phyloP scores from a whole-genome alignment of 1,140 invertebrate species.

The Papilio xuthus region DNA sequence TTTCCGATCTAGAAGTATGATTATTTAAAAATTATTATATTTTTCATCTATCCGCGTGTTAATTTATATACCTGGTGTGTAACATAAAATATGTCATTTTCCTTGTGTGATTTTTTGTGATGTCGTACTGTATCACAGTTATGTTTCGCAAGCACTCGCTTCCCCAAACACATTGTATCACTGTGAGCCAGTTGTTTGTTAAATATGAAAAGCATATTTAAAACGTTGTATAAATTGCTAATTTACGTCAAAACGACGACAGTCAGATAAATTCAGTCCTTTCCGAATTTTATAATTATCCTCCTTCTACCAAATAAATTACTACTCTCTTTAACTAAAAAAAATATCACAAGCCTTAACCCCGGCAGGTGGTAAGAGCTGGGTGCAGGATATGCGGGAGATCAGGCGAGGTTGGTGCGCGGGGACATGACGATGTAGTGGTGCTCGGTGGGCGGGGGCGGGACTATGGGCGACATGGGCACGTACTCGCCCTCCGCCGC shows the following conservation, averaged over 20 bases:
- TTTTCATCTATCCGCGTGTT: too few relatives aligned
- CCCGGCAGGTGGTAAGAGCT: not conserved
- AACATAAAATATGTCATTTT: not conserved
- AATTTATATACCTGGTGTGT: not conserved
- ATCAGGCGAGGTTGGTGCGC: constrained; percentile 60
- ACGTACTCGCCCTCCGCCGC: constrained; percentile 63
- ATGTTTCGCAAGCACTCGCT: not conserved
- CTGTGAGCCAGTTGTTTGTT: constrained; percentile 2
- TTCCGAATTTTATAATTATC: not conserved
- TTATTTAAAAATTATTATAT: too few relatives aligned
- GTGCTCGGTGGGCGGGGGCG: constrained; percentile 56
- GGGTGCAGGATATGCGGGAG: too few relatives aligned
- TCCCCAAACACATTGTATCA: not conserved
- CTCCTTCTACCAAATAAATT: constrained; percentile 10
- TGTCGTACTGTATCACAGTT: not conserved
- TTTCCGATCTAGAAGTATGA: too few relatives aligned
- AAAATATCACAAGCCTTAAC: constrained; percentile 23
- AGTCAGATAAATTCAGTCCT: constrained; percentile 17
- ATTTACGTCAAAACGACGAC: not conserved
- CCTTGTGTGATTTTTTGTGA: not conserved
- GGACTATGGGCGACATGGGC: constrained; percentile 67
- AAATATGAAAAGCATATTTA: constrained; percentile 16
- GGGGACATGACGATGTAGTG: constrained; percentile 76
- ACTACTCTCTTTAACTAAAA: constrained; percentile 14
- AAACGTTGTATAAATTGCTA: not conserved